These are phyloP conservation scores for Aphelinus atriplicis DNA, from an alignment of 1,140 invertebrate genomes.

Conservation along the genomic window DNA sequence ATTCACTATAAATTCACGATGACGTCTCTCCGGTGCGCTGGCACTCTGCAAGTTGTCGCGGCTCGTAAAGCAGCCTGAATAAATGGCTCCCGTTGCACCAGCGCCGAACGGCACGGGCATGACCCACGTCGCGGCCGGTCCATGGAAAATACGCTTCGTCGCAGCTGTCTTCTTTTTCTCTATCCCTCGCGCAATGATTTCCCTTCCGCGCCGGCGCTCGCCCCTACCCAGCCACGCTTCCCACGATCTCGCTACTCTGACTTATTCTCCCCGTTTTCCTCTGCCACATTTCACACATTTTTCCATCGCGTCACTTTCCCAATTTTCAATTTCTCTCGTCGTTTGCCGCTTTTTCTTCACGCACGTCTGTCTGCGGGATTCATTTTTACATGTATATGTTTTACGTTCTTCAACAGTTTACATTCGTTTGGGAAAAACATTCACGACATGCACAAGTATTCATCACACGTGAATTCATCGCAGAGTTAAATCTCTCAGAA, in stretches of 20 bases:
- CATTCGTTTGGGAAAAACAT: too few species aligned
- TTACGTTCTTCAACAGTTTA: too few species aligned
- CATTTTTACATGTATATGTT: too few species aligned
- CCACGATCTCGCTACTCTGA: not conserved
- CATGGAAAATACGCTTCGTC: not conserved
- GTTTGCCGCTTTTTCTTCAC: too few species aligned
- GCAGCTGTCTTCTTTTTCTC: not conserved
- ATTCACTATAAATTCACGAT: conserved; percentile 22
- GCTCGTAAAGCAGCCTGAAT: conserved; percentile 11
- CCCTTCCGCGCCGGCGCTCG: not conserved
- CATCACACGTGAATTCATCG: too few species aligned
- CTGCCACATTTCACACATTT: not conserved
- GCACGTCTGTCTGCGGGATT: too few species aligned
- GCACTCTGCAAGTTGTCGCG: conserved; percentile 4
- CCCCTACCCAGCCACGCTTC: not conserved
- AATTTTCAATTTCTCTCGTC: too few species aligned
- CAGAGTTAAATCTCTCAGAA: too few species aligned
- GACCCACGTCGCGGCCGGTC: not conserved
- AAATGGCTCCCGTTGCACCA: conserved; percentile 16
- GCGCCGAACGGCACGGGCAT: too few species aligned
- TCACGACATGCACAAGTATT: too few species aligned
- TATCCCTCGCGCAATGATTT: conserved; percentile 4
- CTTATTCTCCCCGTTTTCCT: not conserved
- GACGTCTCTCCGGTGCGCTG: not conserved
- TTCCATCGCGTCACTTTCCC: too few species aligned